These are phyloP conservation scores for Notolepis coatsorum DNA, from an alignment of 2,797 vertebrate species.

Conservation along the genomic window DNA sequence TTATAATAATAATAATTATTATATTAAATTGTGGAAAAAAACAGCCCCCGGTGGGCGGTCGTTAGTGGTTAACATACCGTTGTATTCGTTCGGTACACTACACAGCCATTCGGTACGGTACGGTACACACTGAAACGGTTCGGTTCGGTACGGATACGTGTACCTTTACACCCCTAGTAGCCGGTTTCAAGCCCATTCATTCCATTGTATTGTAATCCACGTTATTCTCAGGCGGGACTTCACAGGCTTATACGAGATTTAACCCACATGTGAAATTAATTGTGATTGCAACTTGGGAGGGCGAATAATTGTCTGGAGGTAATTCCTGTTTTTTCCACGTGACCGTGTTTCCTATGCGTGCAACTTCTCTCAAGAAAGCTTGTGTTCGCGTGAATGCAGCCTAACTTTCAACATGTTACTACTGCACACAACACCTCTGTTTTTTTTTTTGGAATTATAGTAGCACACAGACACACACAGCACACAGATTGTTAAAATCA, in stretches of 20 bases:
- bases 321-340: conserved; percentile 49
- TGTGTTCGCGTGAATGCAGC: conserved; percentile 3
- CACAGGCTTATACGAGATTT: conserved; percentile 58
- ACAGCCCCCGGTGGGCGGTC: too few relatives aligned
- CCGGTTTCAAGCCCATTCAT: conserved; percentile 33
- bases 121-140: too few relatives aligned
- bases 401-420: not conserved
- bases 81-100: too few relatives aligned
- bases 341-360: conserved; percentile 35
- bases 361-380: conserved; percentile 7
- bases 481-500: too few relatives aligned
- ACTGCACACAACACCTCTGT: not conserved
- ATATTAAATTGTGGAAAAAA: too few relatives aligned
- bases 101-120: too few relatives aligned
- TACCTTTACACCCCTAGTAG: too few relatives aligned
- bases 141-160: too few relatives aligned
- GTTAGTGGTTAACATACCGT: too few relatives aligned
- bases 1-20: too few relatives aligned
- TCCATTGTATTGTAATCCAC: conserved; percentile 55
- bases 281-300: conserved; percentile 58
- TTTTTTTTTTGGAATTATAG: not conserved
- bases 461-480: not conserved
- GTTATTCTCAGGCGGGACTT: conserved; percentile 55
- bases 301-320: conserved; percentile 36
- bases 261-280: conserved; percentile 73